These are phyloP conservation scores for Tragulus kanchil DNA, from an alignment of 2,113 vertebrate species.

Conservation along the genomic window DNA sequence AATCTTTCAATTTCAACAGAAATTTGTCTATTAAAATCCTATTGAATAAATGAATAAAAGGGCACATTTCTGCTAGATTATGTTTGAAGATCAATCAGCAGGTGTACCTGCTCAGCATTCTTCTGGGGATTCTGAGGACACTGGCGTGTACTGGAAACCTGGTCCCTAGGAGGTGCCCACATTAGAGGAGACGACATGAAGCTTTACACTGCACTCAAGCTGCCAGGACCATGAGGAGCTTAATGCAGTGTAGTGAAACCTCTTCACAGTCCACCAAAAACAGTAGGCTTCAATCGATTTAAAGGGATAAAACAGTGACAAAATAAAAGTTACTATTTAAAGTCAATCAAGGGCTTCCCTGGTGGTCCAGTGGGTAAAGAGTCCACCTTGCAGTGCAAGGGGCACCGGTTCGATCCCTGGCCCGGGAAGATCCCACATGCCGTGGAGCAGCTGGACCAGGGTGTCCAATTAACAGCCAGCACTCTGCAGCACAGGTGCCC, in stretches of 20 bases:
- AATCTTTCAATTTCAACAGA: too few species aligned
- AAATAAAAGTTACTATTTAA: background rate
- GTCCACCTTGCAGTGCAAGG: too few species aligned
- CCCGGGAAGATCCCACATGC: too few species aligned
- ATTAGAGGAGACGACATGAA: background rate
- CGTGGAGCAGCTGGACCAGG: too few species aligned
- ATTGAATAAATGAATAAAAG: background rate
- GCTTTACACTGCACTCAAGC: background rate
- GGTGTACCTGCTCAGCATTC: background rate
- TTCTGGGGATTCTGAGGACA: background rate
- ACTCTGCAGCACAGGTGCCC: too few species aligned
- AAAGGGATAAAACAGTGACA: background rate
- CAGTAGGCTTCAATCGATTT: background rate
- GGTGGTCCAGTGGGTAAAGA: background rate
- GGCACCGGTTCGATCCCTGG: too few species aligned
- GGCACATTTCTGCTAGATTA: background rate
- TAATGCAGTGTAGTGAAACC: background rate
- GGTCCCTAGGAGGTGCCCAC: background rate
- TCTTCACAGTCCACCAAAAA: background rate
- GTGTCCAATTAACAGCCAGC: too few species aligned
- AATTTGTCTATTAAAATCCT: background rate
- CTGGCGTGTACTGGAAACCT: background rate
- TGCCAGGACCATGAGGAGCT: background rate
- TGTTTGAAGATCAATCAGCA: background rate
- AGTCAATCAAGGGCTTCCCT: background rate